Evolutionary conservation across 1,140 invertebrate species (phyloP).

Genomic region (Microvelia longipes): DNA sequence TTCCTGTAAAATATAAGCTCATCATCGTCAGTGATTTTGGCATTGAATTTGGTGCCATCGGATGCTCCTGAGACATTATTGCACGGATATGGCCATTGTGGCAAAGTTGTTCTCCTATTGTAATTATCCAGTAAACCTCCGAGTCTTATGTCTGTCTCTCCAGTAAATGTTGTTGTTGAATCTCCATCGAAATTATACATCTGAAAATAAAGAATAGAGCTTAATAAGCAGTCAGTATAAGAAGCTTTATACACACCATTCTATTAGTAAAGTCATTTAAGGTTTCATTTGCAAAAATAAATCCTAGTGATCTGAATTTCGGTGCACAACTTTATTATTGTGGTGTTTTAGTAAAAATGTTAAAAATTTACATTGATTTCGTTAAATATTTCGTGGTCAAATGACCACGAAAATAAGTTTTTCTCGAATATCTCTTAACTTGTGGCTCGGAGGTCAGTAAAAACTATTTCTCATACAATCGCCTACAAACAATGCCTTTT

Average conservation of each 20-base stretch:
- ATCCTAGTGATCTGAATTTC: too few species aligned
- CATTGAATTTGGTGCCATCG: slow-evolving; percentile 69
- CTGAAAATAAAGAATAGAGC: slow-evolving; percentile 37
- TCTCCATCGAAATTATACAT: slow-evolving; percentile 76
- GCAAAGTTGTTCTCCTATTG: slow-evolving; percentile 47
- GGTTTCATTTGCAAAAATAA: background rate
- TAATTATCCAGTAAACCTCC: slow-evolving; percentile 62
- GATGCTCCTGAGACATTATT: slow-evolving; percentile 60
- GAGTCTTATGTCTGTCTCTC: slow-evolving; percentile 39
- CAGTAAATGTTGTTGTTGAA: slow-evolving; percentile 62
- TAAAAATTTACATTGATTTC: too few species aligned
- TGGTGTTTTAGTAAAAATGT: too few species aligned
- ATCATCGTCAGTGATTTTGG: slow-evolving; percentile 48
- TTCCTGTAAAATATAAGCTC: slow-evolving; percentile 61
- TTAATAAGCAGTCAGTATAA: background rate
- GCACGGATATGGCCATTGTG: slow-evolving; percentile 60
- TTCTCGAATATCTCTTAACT: too few species aligned
- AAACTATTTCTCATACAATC: too few species aligned
- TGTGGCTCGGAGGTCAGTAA: too few species aligned
- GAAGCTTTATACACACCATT: background rate
- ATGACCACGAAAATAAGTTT: too few species aligned
- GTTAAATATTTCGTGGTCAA: too few species aligned
- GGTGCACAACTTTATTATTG: too few species aligned
- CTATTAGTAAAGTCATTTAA: background rate
- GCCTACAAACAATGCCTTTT: too few species aligned